Base-by-base conservation (phyloP, 1,140 invertebrate species). In the Diploscapter pachys region DNA sequence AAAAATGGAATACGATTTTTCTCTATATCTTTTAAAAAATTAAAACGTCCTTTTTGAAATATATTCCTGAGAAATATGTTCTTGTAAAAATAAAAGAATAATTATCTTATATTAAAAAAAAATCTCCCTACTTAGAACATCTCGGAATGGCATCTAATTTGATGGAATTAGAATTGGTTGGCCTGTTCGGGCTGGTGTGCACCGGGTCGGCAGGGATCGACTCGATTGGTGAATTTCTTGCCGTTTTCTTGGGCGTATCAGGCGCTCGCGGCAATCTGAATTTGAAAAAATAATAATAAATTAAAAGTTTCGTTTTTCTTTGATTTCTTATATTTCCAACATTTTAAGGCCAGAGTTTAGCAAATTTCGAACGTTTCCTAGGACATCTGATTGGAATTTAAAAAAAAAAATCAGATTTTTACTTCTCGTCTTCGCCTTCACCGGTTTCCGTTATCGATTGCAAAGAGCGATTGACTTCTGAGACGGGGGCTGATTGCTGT, bases 381-480 rank as follows among this genome's bases (percentile, higher is more conserved):
- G 63, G 63, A 9, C 13, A 59, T 59, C 57, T 59, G 31, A 59
- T 59, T 59, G 31, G 57, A 59, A 2, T 59, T 11, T 31, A 59
- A 31, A 11, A 59, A 59, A 8, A 59, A 8, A 31, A n/a, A 68
- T 9, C 66, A 55, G 66, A 55, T 68, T 68, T 11, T 11, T 11
- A 59, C 57, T 59, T 59, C 2, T 55, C 11, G 6, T 68, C 11
- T 53, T 68, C 66, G 51, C 66, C 56, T 52, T 68, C 31, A 31
- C 31, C 31, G 31, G 31, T 31, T 31, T 31, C 31, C 31, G 31
- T 31, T 31, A 31, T 31, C 31, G 31, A 68, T 53, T 68, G 52
- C 56, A 49, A 52, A 2, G 70, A 62, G 61, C 67, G 54, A 55
- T 62, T 74, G 8, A 48, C 56, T 2, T 64, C 73, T 3, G 65